Base-by-base conservation (phyloP, 2,113 vertebrate genomes). In the Oostethus manadensis region DNA sequence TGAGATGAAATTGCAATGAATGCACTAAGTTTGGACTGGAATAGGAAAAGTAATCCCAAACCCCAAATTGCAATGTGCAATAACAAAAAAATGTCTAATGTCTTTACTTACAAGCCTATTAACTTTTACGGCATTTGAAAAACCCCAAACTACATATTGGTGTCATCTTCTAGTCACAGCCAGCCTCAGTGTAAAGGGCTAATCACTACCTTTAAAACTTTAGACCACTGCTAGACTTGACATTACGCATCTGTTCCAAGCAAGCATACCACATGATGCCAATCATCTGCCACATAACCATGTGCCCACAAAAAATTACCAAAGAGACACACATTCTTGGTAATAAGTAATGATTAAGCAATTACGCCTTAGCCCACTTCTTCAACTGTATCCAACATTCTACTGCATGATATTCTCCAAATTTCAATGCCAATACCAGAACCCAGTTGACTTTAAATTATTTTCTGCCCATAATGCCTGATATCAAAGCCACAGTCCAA, bases 181-280 rank as follows among this genome's bases (percentile, higher is more conserved):
- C 46, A 48, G 18, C 10, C 43, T 76, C 48, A 1, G 70, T 18
- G n/a, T 49, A 64, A 53, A 43, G 44, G 48, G 56, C 73, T 71
- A 68, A 56, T 76, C 66, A 42, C 71, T 74, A 51, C 56, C 60
- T 63, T 76, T 67, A 76, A 42, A 74, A 63, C 59, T 62, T 68
- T 29, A 54, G 68, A 77, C 76, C 78, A 69, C 76, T 82, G 64
- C 78, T 70, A 79, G 74, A 83, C 78, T 64, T 70, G 64, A 33
- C 75, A 70, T 45, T 54, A 60, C 72, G 57, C 66, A 77, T 77
- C 74, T 77, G 74, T 67, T 26, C 38, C 60, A 71, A 75, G 58
- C 57, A 64, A 76, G 54, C 76, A 72, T 17, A n/a, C 66, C 40
- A 23, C 71, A 62, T 44, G 54, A 79, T 74, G 61, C 71, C 72